A percentile compares a stretch with the other conserved stretches of the same genome.
Conservation (phyloP, 2,888 invertebrate species). For the Cabera pusaria region DNA sequence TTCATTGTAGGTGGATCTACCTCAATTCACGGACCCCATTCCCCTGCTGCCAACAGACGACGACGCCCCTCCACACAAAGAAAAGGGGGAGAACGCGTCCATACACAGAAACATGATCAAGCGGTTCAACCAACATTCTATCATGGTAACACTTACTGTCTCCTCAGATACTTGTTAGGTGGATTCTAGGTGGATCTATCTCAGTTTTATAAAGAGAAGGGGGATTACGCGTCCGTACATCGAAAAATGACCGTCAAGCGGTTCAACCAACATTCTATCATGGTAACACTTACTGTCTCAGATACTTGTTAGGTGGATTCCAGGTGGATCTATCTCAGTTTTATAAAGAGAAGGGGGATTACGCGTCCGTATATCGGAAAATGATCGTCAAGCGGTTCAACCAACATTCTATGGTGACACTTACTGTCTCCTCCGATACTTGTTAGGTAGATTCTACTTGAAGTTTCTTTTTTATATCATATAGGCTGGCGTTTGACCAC, state of each 20-base stretch:
- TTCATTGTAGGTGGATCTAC: slow-evolving; percentile 86
- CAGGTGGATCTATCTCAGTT: slow-evolving; percentile 92
- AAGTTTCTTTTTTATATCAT: too few species aligned
- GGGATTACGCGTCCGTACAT: slow-evolving; percentile 85
- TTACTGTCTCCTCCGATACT: too few species aligned
- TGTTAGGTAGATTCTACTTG: too few species aligned
- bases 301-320: too few species aligned
- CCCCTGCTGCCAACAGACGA: slow-evolving; percentile 56
- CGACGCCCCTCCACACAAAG: slow-evolving; percentile 53
- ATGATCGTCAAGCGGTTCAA: slow-evolving; percentile 98
- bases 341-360: slow-evolving; percentile 63
- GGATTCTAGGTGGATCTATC: slow-evolving; percentile 88
- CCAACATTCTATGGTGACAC: slow-evolving; percentile 99
- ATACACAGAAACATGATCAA: slow-evolving; percentile 97
- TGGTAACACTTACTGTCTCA: too few species aligned
- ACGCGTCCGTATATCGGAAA: slow-evolving; percentile 89
- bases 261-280: slow-evolving; percentile 99
- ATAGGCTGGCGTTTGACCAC: too few species aligned
- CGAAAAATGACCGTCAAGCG: slow-evolving; percentile 97
- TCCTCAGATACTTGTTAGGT: too few species aligned
- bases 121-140: slow-evolving; percentile 98
- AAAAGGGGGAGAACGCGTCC: slow-evolving; percentile 62
- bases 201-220: slow-evolving; percentile 82
- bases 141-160: too few species aligned
- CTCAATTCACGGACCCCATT: slow-evolving; percentile 88